Conservation (phyloP, 2,113 vertebrate species). For the Microcebus ravelobensis region DNA sequence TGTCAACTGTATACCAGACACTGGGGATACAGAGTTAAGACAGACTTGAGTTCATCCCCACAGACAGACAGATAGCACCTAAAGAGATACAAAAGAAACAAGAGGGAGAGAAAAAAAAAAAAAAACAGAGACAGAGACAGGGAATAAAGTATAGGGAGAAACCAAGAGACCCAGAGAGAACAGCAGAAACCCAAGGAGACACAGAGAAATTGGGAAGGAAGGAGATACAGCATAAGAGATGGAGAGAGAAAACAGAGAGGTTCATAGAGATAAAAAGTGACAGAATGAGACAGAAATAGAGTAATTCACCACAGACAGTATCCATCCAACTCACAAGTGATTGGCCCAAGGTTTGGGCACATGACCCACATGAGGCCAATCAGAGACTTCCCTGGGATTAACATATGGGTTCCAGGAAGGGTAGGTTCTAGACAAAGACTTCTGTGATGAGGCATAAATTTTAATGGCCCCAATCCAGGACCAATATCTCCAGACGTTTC, state of each 20-base stretch:
- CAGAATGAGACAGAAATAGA: background rate
- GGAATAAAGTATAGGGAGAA: background rate
- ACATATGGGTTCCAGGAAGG: background rate
- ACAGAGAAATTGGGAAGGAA: background rate
- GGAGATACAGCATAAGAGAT: background rate
- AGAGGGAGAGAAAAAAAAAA: too few species aligned
- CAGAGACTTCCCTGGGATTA: background rate
- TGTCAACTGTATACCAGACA: background rate
- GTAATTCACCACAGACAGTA: background rate
- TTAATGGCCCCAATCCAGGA: background rate
- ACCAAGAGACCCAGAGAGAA: background rate
- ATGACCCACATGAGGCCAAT: background rate
- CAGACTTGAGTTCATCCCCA: background rate
- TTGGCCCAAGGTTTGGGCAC: background rate
- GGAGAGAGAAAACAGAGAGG: background rate
- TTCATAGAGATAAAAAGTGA: background rate
- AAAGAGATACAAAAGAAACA: background rate
- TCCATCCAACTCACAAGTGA: background rate
- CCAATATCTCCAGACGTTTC: background rate
- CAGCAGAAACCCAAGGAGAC: background rate
- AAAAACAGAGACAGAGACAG: background rate
- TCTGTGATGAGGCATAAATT: background rate
- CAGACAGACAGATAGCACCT: background rate
- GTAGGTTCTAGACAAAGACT: background rate
- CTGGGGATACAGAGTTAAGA: background rate